Percentiles rank a stretch among this genome's conserved stretches.
These are phyloP conservation scores for Peromyscus melanophrys DNA, from an alignment of 2,797 vertebrate species.

Conservation along the genomic window DNA sequence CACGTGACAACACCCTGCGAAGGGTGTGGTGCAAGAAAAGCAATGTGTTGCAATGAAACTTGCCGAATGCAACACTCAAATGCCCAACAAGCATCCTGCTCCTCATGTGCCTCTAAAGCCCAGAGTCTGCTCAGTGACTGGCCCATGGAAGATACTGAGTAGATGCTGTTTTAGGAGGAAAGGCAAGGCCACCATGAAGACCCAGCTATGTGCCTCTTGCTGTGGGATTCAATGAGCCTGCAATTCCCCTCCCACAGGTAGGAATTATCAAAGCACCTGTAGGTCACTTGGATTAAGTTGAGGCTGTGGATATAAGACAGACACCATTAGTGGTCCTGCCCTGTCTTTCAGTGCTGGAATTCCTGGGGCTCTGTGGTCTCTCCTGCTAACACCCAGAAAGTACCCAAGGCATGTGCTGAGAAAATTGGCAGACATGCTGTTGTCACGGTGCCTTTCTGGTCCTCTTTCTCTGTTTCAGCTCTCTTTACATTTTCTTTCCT, in stretches of 20 bases:
- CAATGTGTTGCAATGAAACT: neutral
- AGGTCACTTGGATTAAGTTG: neutral
- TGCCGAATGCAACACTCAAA: too few relatives aligned
- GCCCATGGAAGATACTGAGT: neutral
- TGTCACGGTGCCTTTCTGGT: neutral
- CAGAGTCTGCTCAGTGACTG: neutral
- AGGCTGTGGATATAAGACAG: neutral
- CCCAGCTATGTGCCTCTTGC: rapidly evolving
- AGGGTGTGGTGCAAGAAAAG: neutral
- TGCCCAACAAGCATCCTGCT: neutral
- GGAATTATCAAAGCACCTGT: neutral
- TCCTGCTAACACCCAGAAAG: neutral
- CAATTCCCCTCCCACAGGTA: neutral
- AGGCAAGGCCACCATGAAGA: rapidly evolving
- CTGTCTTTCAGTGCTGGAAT: rapidly evolving
- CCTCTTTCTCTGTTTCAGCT: neutral
- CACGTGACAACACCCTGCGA: neutral
- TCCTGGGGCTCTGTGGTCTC: neutral
- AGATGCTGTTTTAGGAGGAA: neutral
- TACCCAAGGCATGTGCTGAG: neutral
- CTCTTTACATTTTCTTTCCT: neutral
- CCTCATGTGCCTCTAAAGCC: neutral
- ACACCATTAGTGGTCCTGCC: too few relatives aligned
- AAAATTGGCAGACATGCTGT: neutral
- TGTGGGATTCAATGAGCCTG: neutral